Base-by-base conservation (phyloP, 1,140 invertebrate species). In the Lordiphosa collinella region DNA sequence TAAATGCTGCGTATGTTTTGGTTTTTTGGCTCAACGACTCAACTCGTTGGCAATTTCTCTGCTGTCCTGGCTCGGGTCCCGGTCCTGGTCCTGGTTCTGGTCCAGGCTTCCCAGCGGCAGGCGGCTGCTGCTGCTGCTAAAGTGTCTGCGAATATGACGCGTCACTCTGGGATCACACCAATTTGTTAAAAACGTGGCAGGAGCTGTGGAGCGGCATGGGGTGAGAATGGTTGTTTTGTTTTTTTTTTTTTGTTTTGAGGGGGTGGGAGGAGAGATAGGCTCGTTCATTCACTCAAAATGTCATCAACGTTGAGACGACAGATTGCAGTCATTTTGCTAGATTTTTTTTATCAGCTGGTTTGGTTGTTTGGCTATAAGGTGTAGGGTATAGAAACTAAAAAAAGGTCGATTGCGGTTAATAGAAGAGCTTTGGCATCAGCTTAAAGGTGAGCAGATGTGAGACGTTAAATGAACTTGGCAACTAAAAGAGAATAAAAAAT, bases 1-100 rank as follows among this genome's bases (percentile, higher is more conserved):
- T 80, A 80, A 80, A 76, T 80, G 75, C 78, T 82, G 76, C 78
- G 78, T 84, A 84, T 82, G 76, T 84, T 82, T 84, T 82, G 76
- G 78, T 84, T 82, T 84, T 82, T 82, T 82, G 76, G 76, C 76
- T 76, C 66, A 80, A 82, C 76, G 78, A 80, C 76, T 80, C 71
- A 76, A 76, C 75, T 80, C 75, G 76, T 80, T 82, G 70, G 75
- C 75, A 80, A 80, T 80, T 82, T 80, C 71, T 80, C 75, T 80
- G 76, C 75, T 80, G 75, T 79, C 73, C n/a, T 53, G 22, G 36
- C n/a, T n/a, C n/a, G n/a, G n/a, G n/a, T 57, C 37, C 61, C 22
- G 3, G 5, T 38, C 29, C 35, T 11, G 37, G 32, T 12, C n/a
- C 56, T 37, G 16, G 9, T 40, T 2, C 37, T 9, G 1, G 16